phyloP scores from a whole-genome alignment of 2,113 vertebrate species.

The Dissostichus mawsoni region DNA sequence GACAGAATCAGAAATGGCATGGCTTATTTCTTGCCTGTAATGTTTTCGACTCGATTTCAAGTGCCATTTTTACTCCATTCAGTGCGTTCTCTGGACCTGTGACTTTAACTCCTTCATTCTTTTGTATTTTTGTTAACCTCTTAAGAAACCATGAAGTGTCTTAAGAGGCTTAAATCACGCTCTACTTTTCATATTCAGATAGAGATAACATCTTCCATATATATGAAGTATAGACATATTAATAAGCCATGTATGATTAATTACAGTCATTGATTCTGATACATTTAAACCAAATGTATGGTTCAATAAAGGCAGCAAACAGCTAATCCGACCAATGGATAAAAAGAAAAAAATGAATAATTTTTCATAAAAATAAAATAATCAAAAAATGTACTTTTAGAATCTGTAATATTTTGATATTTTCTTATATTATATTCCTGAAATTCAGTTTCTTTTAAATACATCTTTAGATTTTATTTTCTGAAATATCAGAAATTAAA shows the following conservation, averaged over 20 bases:
- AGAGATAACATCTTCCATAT: conserved; percentile 27
- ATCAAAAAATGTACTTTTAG: too few relatives aligned
- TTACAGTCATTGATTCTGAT: conserved; percentile 47
- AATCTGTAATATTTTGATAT: too few relatives aligned
- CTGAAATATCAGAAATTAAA: not conserved
- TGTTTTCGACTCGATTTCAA: not conserved
- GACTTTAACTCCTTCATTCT: not conserved
- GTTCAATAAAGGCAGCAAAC: conserved; percentile 22
- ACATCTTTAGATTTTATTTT: not conserved
- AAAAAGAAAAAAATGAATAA: not conserved
- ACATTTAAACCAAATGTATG: conserved; percentile 46
- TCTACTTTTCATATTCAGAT: conserved; percentile 44
- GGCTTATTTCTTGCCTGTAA: not conserved
- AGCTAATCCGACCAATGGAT: conserved; percentile 15
- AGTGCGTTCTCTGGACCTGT: not conserved
- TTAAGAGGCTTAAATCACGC: conserved; percentile 20
- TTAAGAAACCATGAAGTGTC: conserved; percentile 1
- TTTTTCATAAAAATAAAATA: not conserved
- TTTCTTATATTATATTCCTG: not conserved
- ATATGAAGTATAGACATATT: conserved; percentile 38
- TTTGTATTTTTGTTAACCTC: not conserved
- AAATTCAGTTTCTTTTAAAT: not conserved
- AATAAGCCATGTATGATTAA: conserved; percentile 53
- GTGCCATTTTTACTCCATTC: not conserved
- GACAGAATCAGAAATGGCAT: not conserved